phyloP scores from a whole-genome alignment of 2,888 invertebrate species.

The Drosophila mimetica region DNA sequence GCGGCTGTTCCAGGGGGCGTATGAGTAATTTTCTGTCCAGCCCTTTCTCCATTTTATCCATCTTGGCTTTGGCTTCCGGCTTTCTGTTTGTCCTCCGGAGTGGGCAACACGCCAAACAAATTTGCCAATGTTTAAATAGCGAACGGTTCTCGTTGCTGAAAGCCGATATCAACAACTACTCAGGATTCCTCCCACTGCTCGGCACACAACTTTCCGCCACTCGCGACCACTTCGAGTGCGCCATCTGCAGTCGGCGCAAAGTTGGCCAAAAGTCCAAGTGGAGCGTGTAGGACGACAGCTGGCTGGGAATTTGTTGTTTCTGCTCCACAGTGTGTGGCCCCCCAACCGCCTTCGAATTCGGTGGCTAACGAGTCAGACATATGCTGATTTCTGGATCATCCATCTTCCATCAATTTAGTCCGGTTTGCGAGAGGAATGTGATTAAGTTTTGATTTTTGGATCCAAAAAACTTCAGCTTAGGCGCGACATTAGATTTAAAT shows the following conservation, averaged over 20 bases:
- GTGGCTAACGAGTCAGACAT: constrained; percentile 58
- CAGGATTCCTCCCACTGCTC: constrained; percentile 31
- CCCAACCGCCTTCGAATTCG: constrained; percentile 33
- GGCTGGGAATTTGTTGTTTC: constrained; percentile 11
- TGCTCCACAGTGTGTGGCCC: constrained; percentile 14
- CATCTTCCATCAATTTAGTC: constrained; percentile 18
- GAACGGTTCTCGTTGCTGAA: constrained; percentile 52
- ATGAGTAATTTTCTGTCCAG: constrained; percentile 66
- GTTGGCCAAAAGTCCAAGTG: constrained; percentile 67
- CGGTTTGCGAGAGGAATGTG: constrained; percentile 15
- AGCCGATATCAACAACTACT: constrained; percentile 75
- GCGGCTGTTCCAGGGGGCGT: constrained; percentile 53
- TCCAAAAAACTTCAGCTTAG: no score
- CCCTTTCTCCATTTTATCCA: constrained; percentile 14
- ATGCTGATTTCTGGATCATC: constrained; percentile 61
- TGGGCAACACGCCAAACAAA: constrained; percentile 39
- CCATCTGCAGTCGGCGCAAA: constrained; percentile 60
- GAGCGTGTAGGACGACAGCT: constrained; percentile 73
- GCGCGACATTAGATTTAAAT: no score
- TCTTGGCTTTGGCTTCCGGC: constrained; percentile 21
- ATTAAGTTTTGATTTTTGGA: constrained; percentile 34
- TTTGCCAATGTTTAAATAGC: constrained; percentile 61
- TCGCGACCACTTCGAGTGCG: constrained; percentile 57
- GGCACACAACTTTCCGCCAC: constrained; percentile 16
- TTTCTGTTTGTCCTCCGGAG: constrained; percentile 46